Evolutionary conservation across 2,113 vertebrate genomes (phyloP).

Genomic region (Petrocephalus zakoni): DNA sequence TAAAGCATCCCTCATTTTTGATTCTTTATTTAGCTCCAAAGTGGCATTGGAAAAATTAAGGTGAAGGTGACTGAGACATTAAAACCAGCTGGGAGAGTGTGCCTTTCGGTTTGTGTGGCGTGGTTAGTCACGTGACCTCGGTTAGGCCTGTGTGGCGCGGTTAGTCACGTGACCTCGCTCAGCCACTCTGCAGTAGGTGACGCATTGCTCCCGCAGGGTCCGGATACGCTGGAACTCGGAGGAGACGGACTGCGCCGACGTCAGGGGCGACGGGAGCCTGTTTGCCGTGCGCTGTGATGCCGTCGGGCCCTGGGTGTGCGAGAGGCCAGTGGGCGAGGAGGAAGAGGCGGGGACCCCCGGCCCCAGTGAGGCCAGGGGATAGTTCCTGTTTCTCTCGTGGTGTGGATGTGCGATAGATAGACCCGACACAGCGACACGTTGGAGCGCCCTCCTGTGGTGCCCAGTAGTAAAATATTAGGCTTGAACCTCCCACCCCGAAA

Average conservation of each 20-base stretch:
- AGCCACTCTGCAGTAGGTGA: neutral
- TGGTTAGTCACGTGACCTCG: neutral
- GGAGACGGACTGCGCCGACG: conserved; percentile 28
- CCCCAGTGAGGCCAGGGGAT: neutral
- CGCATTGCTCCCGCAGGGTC: conserved; percentile 2
- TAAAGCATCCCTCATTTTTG: neutral
- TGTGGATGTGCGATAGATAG: too few species aligned
- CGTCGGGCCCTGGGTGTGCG: conserved; percentile 23
- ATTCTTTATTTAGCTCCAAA: neutral
- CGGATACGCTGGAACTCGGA: conserved; percentile 23
- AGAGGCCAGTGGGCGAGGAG: neutral
- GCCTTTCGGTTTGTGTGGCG: neutral
- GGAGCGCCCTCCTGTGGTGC: too few species aligned
- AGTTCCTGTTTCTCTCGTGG: neutral
- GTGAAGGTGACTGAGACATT: neutral
- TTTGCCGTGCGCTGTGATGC: conserved; percentile 19
- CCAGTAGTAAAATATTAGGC: too few species aligned
- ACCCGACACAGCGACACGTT: too few species aligned
- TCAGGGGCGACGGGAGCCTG: conserved; percentile 25
- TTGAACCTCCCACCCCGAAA: too few species aligned
- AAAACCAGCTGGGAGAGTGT: too few species aligned
- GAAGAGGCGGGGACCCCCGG: too few species aligned
- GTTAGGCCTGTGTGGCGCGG: too few species aligned
- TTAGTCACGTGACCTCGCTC: too few species aligned
- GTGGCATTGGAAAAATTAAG: neutral